Evolutionary conservation across 2,797 vertebrate species (phyloP).

Genomic region (Florisuga fusca): DNA sequence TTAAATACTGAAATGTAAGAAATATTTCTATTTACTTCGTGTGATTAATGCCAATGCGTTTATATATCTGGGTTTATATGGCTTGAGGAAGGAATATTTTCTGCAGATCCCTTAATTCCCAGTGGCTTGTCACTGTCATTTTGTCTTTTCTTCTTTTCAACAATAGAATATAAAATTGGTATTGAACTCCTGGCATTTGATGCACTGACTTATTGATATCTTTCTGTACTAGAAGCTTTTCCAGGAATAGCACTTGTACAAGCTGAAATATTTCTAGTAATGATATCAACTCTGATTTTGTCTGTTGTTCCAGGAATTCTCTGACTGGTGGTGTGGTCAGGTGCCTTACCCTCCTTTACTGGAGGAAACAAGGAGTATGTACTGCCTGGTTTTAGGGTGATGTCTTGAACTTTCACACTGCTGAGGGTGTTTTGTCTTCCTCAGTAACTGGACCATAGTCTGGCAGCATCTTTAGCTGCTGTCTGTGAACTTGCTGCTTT

Average conservation of each 20-base stretch:
- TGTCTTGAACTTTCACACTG: neutral
- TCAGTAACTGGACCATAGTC: neutral
- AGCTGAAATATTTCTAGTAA: neutral
- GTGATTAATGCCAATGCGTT: neutral
- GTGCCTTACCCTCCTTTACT: neutral
- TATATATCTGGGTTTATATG: neutral
- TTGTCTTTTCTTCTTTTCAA: neutral
- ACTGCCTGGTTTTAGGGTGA: neutral
- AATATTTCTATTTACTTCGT: neutral
- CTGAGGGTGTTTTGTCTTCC: neutral
- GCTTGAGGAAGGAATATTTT: neutral
- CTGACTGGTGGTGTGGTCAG: neutral
- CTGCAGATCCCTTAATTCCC: neutral
- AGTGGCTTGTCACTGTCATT: neutral
- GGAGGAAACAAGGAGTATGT: neutral
- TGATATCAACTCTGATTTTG: neutral
- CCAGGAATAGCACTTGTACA: neutral
- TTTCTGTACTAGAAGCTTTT: neutral
- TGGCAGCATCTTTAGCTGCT: neutral
- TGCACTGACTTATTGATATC: neutral
- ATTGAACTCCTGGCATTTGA: neutral
- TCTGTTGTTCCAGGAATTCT: neutral
- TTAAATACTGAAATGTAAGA: neutral
- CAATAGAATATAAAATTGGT: neutral
- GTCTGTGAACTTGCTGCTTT: neutral